Evolutionary conservation across 2,888 invertebrate species (phyloP).

Genomic region (Folsomia candida): DNA sequence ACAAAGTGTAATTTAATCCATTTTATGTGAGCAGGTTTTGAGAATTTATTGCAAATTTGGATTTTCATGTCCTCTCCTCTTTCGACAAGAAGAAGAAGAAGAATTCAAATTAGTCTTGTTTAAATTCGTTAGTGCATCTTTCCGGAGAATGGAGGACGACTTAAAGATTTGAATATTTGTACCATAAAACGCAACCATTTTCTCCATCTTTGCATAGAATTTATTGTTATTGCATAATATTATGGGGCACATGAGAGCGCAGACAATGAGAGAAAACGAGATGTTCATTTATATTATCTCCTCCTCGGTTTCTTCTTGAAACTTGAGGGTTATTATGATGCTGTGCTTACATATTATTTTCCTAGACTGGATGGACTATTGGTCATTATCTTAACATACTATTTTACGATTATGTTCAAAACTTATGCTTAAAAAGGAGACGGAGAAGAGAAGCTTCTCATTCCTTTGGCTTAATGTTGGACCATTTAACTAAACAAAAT

Average conservation of each 20-base stretch:
- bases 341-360: not conserved
- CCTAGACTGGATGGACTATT: not conserved
- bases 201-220: not conserved
- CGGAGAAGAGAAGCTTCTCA: not conserved
- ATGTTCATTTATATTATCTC: no score
- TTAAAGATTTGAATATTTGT: not conserved
- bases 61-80: not conserved
- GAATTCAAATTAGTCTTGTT: not conserved
- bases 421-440: constrained; percentile 1
- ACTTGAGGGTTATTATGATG: no score
- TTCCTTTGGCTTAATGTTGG: not conserved
- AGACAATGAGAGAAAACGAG: no score
- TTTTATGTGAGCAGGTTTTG: not conserved
- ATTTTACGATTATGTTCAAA: not conserved
- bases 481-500: not conserved
- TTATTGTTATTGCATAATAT: constrained; percentile 5
- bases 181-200: not conserved
- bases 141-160: not conserved
- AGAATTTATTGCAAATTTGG: not conserved
- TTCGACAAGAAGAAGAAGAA: no score
- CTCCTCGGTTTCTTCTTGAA: no score
- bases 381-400: not conserved
- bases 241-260: no score
- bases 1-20: not conserved
- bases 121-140: not conserved